These are phyloP conservation scores for Anser cygnoides DNA, from an alignment of 2,113 vertebrate species.

Conservation along the genomic window DNA sequence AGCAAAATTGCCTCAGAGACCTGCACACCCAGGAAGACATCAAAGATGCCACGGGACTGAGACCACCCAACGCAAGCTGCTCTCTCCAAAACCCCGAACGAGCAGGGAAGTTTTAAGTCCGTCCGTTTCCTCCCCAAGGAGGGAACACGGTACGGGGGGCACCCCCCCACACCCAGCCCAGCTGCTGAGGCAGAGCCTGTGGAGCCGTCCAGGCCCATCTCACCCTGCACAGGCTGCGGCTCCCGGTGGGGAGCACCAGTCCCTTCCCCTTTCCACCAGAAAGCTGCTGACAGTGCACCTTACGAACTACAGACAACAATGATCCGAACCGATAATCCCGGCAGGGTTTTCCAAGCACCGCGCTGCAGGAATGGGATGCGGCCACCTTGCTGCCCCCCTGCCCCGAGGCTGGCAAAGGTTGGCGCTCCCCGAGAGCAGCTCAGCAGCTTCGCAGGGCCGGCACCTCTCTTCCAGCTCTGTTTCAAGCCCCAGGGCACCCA, in stretches of 20 bases:
- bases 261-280: conserved; percentile 15
- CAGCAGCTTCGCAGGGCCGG: fast-evolving
- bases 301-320: fast-evolving
- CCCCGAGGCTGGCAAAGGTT: background rate
- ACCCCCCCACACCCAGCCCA: too few relatives aligned
- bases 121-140: too few relatives aligned
- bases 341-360: background rate
- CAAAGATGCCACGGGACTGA: fast-evolving
- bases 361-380: background rate
- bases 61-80: background rate
- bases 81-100: background rate
- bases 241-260: background rate
- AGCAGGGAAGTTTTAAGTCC: background rate
- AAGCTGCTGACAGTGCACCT: background rate
- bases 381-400: background rate
- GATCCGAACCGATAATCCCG: background rate
- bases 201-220: background rate
- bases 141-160: too few relatives aligned
- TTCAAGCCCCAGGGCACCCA: background rate
- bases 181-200: background rate
- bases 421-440: background rate
- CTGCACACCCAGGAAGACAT: background rate
- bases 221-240: background rate
- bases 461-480: fast-evolving
- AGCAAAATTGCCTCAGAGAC: background rate